These are phyloP conservation scores for Albula goreensis DNA, from an alignment of 2,113 vertebrate genomes.

Conservation along the genomic window DNA sequence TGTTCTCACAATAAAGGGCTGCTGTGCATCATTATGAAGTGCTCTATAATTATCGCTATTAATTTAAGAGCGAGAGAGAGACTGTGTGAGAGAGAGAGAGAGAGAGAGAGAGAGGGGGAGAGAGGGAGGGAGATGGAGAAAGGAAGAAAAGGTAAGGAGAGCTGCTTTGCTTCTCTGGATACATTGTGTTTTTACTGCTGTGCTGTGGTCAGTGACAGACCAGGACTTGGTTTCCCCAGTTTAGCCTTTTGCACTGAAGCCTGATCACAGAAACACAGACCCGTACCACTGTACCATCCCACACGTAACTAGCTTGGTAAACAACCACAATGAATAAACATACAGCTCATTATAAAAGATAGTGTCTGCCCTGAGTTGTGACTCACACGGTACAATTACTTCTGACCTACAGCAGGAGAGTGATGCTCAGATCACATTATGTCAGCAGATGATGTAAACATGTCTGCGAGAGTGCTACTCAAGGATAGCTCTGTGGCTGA, in stretches of 20 bases:
- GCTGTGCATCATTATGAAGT: too few species aligned
- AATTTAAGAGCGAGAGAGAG: not conserved
- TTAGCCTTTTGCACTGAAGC: too few species aligned
- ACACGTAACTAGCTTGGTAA: not conserved
- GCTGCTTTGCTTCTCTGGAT: too few species aligned
- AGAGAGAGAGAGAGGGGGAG: not conserved
- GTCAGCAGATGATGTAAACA: slow-evolving; percentile 16
- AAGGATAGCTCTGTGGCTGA: not conserved
- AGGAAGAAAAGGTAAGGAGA: not conserved
- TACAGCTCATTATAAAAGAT: not conserved
- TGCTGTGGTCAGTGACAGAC: too few species aligned
- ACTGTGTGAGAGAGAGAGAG: too few species aligned
- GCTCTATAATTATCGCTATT: too few species aligned
- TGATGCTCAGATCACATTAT: not conserved
- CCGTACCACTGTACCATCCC: not conserved
- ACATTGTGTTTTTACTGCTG: too few species aligned
- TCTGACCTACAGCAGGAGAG: slow-evolving; percentile 7
- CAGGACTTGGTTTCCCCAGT: too few species aligned
- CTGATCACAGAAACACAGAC: not conserved
- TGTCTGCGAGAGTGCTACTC: not conserved
- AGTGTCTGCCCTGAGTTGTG: not conserved
- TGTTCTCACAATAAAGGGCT: too few species aligned
- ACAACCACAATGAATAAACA: not conserved
- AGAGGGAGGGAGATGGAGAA: not conserved
- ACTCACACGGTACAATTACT: not conserved